These are phyloP conservation scores for Etheostoma nigrum DNA, from an alignment of 2,797 vertebrate genomes.

Conservation along the genomic window DNA sequence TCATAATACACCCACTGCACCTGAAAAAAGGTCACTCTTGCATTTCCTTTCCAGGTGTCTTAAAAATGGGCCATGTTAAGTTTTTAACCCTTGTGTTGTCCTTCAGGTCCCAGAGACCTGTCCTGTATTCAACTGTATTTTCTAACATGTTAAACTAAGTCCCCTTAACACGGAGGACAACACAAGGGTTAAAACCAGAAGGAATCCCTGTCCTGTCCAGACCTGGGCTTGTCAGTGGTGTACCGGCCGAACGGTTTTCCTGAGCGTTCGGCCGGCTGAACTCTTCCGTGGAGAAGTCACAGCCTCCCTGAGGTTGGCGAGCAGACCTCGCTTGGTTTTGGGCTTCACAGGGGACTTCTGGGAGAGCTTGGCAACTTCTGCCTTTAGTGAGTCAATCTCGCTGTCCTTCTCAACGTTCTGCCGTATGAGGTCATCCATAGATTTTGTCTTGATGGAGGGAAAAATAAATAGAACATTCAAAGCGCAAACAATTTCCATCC, in stretches of 20 bases:
- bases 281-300: slow-evolving; percentile 80
- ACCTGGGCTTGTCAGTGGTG: slow-evolving; percentile 45
- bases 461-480: not conserved
- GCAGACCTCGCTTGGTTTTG: slow-evolving; percentile 84
- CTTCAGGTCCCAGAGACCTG: no score
- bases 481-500: not conserved
- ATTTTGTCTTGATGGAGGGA: slow-evolving; percentile 78
- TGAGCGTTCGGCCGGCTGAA: slow-evolving; percentile 67
- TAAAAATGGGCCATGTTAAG: not conserved
- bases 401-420: slow-evolving; percentile 82
- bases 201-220: not conserved
- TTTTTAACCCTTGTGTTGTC: not conserved
- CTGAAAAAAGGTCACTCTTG: not conserved
- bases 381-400: slow-evolving; percentile 80
- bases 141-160: no score
- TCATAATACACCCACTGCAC: not conserved
- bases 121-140: no score
- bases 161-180: no score
- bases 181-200: not conserved
- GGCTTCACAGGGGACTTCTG: slow-evolving; percentile 70
- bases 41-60: not conserved
- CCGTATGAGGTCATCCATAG: slow-evolving; percentile 70
- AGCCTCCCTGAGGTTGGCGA: slow-evolving; percentile 88
- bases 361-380: slow-evolving; percentile 71
- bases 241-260: slow-evolving; percentile 63